Evolutionary conservation across 2,888 invertebrate species (phyloP).

Genomic region (Cosmorhoe ocellata): DNA sequence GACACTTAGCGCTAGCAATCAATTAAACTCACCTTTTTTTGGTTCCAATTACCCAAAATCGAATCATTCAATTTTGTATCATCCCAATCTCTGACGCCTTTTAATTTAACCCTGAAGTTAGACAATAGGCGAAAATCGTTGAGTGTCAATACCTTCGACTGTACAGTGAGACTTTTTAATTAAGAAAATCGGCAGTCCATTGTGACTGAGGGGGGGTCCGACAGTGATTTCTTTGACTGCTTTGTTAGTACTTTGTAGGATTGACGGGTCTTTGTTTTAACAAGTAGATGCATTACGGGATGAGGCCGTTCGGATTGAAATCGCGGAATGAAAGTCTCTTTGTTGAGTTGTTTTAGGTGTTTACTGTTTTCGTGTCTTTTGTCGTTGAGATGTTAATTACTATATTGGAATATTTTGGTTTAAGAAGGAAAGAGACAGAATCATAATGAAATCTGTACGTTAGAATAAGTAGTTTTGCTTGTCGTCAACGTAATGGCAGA

Average conservation of each 20-base stretch:
- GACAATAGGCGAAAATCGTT: slow-evolving; percentile 25
- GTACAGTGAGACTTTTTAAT: slow-evolving; percentile 75
- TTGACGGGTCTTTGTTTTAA: slow-evolving; percentile 48
- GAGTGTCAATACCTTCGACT: slow-evolving; percentile 32
- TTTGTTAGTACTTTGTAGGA: slow-evolving; percentile 56
- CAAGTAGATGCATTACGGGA: slow-evolving; percentile 62
- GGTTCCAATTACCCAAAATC: neutral
- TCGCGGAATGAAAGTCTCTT: slow-evolving; percentile 21
- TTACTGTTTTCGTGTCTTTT: slow-evolving; percentile 13
- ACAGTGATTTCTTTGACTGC: slow-evolving; percentile 62
- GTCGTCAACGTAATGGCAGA: too few species aligned
- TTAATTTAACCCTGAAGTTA: neutral
- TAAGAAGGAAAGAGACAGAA: too few species aligned
- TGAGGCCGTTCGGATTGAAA: slow-evolving; percentile 39
- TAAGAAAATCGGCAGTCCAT: slow-evolving; percentile 71
- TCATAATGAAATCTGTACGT: too few species aligned
- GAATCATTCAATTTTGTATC: neutral
- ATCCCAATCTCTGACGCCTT: neutral
- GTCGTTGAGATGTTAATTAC: slow-evolving; percentile 14
- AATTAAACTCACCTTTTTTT: too few species aligned
- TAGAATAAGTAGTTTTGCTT: too few species aligned
- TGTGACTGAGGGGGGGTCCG: slow-evolving; percentile 46
- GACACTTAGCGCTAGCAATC: too few species aligned
- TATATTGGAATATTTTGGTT: slow-evolving; percentile 6
- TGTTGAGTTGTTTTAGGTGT: slow-evolving; percentile 23